These are phyloP conservation scores for Pavo muticus DNA, from an alignment of 2,113 vertebrate species.

Conservation along the genomic window DNA sequence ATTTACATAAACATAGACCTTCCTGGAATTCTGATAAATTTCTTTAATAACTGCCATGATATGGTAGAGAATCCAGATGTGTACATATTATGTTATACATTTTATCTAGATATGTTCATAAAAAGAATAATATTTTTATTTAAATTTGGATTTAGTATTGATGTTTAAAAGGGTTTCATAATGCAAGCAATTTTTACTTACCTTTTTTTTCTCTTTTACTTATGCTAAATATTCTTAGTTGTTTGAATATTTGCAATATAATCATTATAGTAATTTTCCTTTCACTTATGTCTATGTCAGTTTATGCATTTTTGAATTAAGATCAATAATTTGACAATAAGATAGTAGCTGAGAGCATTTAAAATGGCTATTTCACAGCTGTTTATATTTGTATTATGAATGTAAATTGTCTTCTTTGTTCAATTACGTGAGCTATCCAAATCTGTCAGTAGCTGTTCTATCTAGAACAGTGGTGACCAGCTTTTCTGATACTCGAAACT, in stretches of 20 bases:
- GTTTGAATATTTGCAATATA: not conserved
- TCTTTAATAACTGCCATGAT: not conserved
- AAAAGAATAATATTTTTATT: not conserved
- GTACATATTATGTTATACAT: not conserved
- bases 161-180: not conserved
- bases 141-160: not conserved
- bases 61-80: not conserved
- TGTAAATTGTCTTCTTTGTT: not conserved
- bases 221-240: not conserved
- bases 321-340: not conserved
- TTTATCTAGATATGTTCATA: too few relatives aligned
- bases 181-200: not conserved
- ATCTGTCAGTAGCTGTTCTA: not conserved
- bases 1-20: not conserved
- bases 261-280: not conserved
- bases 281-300: not conserved
- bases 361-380: not conserved
- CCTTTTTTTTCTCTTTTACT: not conserved
- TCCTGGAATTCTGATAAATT: not conserved
- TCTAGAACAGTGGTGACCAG: not conserved
- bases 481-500: not conserved
- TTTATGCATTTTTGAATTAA: not conserved
- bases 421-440: not conserved
- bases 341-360: not conserved
- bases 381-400: not conserved